A percentile compares a stretch with the other conserved stretches of the same genome.
phyloP scores from a whole-genome alignment of 2,888 invertebrate genomes.

The Amphimallon solstitiale region DNA sequence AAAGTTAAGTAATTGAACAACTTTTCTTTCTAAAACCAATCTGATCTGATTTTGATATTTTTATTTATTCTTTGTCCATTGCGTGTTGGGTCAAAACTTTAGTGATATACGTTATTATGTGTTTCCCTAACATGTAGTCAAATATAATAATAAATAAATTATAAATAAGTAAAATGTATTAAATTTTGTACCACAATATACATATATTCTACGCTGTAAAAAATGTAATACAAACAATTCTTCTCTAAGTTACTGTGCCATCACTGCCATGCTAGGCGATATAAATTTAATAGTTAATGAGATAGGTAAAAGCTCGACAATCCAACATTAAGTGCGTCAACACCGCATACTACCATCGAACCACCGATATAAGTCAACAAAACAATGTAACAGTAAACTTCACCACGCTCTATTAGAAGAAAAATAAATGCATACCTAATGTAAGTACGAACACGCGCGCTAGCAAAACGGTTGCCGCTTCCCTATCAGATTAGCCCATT shows the following conservation, averaged over 20 bases:
- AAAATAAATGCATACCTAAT: background rate
- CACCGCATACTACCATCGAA: conserved; percentile 2
- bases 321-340: conserved; percentile 13
- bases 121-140: too few relatives aligned
- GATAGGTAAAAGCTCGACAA: conserved; percentile 12
- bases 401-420: conserved; percentile 2
- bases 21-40: too few relatives aligned
- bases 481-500: background rate
- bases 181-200: background rate
- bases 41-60: too few relatives aligned
- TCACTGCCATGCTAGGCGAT: conserved; percentile 6
- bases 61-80: too few relatives aligned
- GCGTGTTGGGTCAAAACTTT: too few relatives aligned
- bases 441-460: conserved; percentile 9
- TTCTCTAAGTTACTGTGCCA: background rate
- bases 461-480: conserved; percentile 1
- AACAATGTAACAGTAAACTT: conserved; percentile 30
- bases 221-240: background rate
- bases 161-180: too few relatives aligned
- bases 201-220: background rate
- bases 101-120: too few relatives aligned
- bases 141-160: too few relatives aligned
- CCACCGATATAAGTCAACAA: conserved; percentile 1
- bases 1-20: too few relatives aligned
- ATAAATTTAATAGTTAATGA: conserved; percentile 6